phyloP scores from a whole-genome alignment of 1,140 invertebrate species.

The Lethocerus indicus region DNA sequence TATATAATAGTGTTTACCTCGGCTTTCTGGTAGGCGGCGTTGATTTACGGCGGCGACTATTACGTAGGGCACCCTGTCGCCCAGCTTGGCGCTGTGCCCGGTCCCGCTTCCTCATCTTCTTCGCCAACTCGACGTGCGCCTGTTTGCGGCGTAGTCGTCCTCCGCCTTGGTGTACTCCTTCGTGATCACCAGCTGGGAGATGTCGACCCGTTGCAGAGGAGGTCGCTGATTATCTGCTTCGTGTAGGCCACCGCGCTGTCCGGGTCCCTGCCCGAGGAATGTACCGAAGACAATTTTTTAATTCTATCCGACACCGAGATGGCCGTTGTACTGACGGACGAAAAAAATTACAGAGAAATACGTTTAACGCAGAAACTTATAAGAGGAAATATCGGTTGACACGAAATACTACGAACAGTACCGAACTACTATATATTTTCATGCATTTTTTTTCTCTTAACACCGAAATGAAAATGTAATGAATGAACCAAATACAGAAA shows the following conservation, averaged over 20 bases:
- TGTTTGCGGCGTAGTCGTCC: conserved; percentile 97
- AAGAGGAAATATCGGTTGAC: too few species aligned
- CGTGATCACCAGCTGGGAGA: conserved; percentile 93
- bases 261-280: too few species aligned
- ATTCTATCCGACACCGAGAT: too few species aligned
- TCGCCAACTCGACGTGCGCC: conserved; percentile 94
- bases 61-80: conserved; percentile 96
- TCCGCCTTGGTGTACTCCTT: conserved; percentile 94
- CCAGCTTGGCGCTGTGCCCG: conserved; percentile 97
- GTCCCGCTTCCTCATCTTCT: conserved; percentile 96
- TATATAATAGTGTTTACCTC: conserved; percentile 29
- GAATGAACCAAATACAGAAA: too few species aligned
- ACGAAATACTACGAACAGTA: too few species aligned
- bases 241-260: conserved; percentile 74
- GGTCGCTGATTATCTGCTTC: conserved; percentile 83
- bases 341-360: too few species aligned
- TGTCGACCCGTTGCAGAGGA: conserved; percentile 96
- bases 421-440: too few species aligned
- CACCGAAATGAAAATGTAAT: too few species aligned
- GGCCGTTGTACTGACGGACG: too few species aligned
- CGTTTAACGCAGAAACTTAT: too few species aligned
- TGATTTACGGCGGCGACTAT: conserved; percentile 84
- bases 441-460: too few species aligned
- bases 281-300: too few species aligned
- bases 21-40: conserved; percentile 36